Evolutionary conservation across 2,888 invertebrate species (phyloP), one percentile per base, ranked within the genome.

Genomic region (Ceriagrion tenellum): DNA sequence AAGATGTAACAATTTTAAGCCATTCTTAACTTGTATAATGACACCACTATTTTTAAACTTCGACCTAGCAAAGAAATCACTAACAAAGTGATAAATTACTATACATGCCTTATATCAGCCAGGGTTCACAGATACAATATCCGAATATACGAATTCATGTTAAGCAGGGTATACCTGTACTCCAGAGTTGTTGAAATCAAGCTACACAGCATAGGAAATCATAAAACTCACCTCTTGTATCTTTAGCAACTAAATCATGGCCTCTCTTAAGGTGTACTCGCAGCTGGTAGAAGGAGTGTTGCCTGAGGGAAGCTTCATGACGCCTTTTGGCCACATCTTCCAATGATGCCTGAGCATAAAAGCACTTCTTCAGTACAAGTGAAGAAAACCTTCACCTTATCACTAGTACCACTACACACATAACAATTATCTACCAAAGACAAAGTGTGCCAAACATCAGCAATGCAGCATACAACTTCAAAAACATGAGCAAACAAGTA

Each of bases 261-360:
- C 99, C 99, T 96, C 98, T 98, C 96, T 98, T 98, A 96, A 99
- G 97, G 97, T 99, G 98, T 96, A 99, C 97, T 96, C 99, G 98
- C 96, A 99, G 97, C 97, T 99, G 98, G 97, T 99, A 99, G 97
- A 99, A 99, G 95, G 99, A 98, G 97, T 98, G 98, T 96, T 99
- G 98, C 96, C 98, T 97, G 95, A 99, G 97, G 95, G 98, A 98
- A 96, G 98, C 97, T 97, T 98, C 98, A 96, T 98, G 97, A 95
- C 98, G 97, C 96, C 98, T 97, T 47, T 55, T 93, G 40, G 93
- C 93, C 13, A 74, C 69, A 47, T 93, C 93, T 55, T 93, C 93
- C 26, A 93, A 47, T 4, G 93, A 93, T 12, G 93, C 93, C 93
- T 93, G 55, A 23, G 26, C 4, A 55, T 18, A 93, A 35, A 40